Evolutionary conservation across 2,888 invertebrate species (phyloP), one percentile per base, ranked within the genome.

Genomic region (Agriopis leucophaearia): DNA sequence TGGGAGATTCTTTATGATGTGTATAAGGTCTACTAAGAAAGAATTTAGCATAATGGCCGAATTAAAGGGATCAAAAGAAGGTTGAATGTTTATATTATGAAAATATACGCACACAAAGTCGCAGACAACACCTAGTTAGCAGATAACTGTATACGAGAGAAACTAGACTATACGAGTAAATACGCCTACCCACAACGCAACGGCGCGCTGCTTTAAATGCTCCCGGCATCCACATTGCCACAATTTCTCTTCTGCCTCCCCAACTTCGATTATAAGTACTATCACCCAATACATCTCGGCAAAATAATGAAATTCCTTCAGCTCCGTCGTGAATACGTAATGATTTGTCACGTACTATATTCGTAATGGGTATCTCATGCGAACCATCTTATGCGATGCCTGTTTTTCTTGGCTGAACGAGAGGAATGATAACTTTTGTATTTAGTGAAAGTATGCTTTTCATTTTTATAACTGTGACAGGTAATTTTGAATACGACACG

Each of bases 251-350:
- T 51, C 51, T 52, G 47, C 47, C 16, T 42, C 51, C 45, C 12
- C 44, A 35, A 66, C 45, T 64, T 62, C 61, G 58, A 65, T 69
- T 69, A 64, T 57, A 57, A 13, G 16, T 59, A 54, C 48, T 60
- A 64, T 58, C 63, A 50, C 48, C 67, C 63, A 63, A 67, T 67
- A 69, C 71, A 66, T 66, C 67, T 65, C 76, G 73, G 70, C 68
- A 74, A 78, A 75, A 78, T 84, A 82, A 86, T 85, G 83, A 83
- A 85, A 85, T 84, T 83, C 83, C 78, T 70, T 64, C 66, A 65
- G 62, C 68, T 60, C 74, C 76, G 74, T 70, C 72, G 72, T 77
- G 87, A 85, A 86, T 87, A 78, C 80, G 71, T 81, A 83, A 86
- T 83, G 80, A 76, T 69, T 69, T 71, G 73, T 75, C 82, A 76